A percentile compares a stretch with the other conserved stretches of the same genome.
These are phyloP conservation scores for Sitta europaea DNA, from an alignment of 2,113 vertebrate species.

Conservation along the genomic window DNA sequence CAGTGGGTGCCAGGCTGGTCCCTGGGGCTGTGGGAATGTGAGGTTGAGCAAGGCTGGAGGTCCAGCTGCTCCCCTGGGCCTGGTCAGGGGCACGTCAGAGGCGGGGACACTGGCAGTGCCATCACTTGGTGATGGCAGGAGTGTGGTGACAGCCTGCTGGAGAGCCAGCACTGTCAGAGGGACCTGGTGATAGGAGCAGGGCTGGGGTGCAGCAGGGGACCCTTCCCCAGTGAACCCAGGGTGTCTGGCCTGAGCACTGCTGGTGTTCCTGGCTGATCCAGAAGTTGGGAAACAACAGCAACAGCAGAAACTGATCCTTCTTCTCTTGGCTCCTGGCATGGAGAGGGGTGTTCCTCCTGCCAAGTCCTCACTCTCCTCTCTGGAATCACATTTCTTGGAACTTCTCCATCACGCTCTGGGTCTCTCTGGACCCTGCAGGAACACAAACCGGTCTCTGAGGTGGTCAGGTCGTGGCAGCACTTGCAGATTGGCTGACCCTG, in stretches of 20 bases:
- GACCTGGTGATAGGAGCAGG: not conserved
- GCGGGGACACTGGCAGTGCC: not conserved
- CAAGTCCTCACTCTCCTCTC: not conserved
- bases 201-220: not conserved
- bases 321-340: not conserved
- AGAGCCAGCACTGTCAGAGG: not conserved
- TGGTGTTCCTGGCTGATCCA: not conserved
- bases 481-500: not conserved
- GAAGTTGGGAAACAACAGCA: not conserved
- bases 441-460: accelerated
- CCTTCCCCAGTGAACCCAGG: not conserved
- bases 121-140: not conserved
- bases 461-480: not conserved
- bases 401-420: accelerated
- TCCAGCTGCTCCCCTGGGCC: not conserved
- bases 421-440: not conserved
- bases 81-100: not conserved
- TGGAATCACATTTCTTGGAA: not conserved
- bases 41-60: accelerated
- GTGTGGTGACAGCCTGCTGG: not conserved
- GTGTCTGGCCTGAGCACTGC: not conserved
- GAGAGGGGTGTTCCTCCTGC: not conserved
- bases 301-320: not conserved
- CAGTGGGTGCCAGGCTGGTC: not conserved
- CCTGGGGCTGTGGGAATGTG: not conserved